Base-by-base conservation (phyloP, 2,797 vertebrate species). In the Enteromius viviparus region DNA sequence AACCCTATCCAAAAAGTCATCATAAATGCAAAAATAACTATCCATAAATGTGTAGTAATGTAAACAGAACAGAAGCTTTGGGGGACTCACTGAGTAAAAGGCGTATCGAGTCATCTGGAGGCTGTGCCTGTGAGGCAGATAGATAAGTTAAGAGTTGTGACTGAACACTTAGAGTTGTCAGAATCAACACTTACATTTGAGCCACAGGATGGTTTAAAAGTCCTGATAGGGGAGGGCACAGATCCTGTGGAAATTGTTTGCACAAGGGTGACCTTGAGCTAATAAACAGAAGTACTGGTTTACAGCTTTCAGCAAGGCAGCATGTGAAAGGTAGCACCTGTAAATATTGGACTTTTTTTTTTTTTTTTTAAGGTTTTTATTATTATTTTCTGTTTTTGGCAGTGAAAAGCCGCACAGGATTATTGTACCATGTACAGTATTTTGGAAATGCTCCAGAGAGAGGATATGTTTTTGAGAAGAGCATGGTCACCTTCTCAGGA, bases 391-490 rank as follows among this genome's bases (percentile, higher is more conserved):
- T 23, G 10, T 29, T 12, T 66, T 58, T 62, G 90, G 86, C 85
- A 64, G 83, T 89, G 47, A 92, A 83, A 75, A 91, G 91, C 78
- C 90, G 91, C 58, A 81, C 87, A 5, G 93, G 92, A 26, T 85
- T 92, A 26, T 95, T 97, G 65, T 99, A 97, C 90, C 98, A 99
- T 0, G 96, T 99, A 72, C 98, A 99, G 93, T 99, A 99, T 92
- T 99, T 99, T 90, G 97, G 98, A 72, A 96, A 98, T 26, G 94
- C 96, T 64, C 97, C 98, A 2, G 98, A 99, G 91, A 94, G 97
- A 91, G 97, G 97, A n/a, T 99, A 98, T 94, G 94, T 99, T 87
- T 97, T 96, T 91, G 97, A 97, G 91, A 99, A 97, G 91, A 98
- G 96, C 91, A 95, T 99, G 88, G 96, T 97, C 45, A 89, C 94